Evolutionary conservation across 2,113 vertebrate species (phyloP).

Genomic region (Chionodraco myersi): DNA sequence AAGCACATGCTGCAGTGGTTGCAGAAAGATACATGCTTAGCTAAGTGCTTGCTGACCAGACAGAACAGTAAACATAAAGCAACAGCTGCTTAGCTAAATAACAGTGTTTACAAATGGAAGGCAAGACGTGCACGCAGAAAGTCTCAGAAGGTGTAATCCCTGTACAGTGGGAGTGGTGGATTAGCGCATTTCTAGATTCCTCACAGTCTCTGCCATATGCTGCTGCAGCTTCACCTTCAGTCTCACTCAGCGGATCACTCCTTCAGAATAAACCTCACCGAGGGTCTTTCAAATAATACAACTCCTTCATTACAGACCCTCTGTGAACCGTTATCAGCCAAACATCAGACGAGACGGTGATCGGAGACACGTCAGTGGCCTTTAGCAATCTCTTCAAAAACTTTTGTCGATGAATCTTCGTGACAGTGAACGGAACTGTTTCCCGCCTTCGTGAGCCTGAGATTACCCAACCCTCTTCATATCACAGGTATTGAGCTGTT

Average conservation of each 20-base stretch:
- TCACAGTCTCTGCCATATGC: constrained; percentile 48
- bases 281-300: constrained; percentile 18
- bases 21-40: constrained; percentile 10
- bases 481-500: constrained; percentile 70
- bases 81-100: constrained; percentile 16
- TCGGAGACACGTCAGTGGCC: background rate
- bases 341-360: constrained; percentile 8
- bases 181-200: constrained; percentile 69
- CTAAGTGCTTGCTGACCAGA: constrained; percentile 41
- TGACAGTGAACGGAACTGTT: constrained; percentile 38
- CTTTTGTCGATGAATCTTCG: constrained; percentile 23
- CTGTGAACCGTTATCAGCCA: constrained; percentile 21
- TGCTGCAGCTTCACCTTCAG: constrained; percentile 57
- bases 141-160: constrained; percentile 59
- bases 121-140: constrained; percentile 30
- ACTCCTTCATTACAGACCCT: background rate
- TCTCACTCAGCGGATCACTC: constrained; percentile 44
- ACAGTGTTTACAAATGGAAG: constrained; percentile 42
- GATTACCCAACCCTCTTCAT: constrained; percentile 57
- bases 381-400: constrained; percentile 17
- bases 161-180: constrained; percentile 39
- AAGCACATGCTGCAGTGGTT: constrained; percentile 4
- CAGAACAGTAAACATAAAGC: constrained; percentile 11
- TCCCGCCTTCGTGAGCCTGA: constrained; percentile 29
- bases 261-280: constrained; percentile 39